Percentiles rank a stretch among this genome's conserved stretches.
Evolutionary conservation across 2,797 vertebrate genomes (phyloP).

Genomic region (Chaunax sp.): DNA sequence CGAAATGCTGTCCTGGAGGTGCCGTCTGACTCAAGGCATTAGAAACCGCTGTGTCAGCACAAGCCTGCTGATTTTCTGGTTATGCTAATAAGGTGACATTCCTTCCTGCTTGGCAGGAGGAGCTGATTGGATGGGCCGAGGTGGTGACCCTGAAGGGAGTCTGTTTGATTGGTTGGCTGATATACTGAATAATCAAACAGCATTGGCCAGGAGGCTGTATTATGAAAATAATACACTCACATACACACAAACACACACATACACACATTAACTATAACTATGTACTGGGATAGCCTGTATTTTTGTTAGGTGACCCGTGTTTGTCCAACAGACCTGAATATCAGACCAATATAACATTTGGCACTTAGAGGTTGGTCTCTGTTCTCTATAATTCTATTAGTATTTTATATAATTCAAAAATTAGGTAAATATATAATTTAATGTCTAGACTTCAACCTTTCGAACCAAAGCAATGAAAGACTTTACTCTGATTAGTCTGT

Average conservation of each 20-base stretch:
- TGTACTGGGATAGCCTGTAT: constrained; percentile 48
- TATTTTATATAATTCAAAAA: constrained; percentile 59
- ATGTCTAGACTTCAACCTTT: constrained; percentile 24
- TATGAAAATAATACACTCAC: constrained; percentile 41
- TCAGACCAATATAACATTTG: constrained; percentile 68
- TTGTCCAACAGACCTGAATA: constrained; percentile 67
- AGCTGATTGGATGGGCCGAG: constrained; percentile 77
- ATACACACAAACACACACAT: constrained; percentile 22
- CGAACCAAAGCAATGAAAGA: constrained; percentile 21
- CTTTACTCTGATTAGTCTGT: constrained; percentile 39
- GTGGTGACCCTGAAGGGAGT: constrained; percentile 70
- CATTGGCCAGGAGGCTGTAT: constrained; percentile 57
- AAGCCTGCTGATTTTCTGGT: constrained; percentile 55
- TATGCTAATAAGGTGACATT: constrained; percentile 73
- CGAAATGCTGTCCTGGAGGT: constrained; percentile 24
- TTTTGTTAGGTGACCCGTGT: constrained; percentile 53
- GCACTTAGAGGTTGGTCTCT: constrained; percentile 45
- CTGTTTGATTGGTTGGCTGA: constrained; percentile 74
- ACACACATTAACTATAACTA: constrained; percentile 36
- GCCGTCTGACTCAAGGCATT: constrained; percentile 19
- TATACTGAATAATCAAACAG: constrained; percentile 72
- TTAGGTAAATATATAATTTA: constrained; percentile 58
- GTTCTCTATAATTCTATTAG: constrained; percentile 52
- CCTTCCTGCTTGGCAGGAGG: constrained; percentile 68
- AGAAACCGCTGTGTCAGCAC: constrained; percentile 58